phyloP scores from a whole-genome alignment of 2,888 invertebrate species.

The Drosophila neotestacea region DNA sequence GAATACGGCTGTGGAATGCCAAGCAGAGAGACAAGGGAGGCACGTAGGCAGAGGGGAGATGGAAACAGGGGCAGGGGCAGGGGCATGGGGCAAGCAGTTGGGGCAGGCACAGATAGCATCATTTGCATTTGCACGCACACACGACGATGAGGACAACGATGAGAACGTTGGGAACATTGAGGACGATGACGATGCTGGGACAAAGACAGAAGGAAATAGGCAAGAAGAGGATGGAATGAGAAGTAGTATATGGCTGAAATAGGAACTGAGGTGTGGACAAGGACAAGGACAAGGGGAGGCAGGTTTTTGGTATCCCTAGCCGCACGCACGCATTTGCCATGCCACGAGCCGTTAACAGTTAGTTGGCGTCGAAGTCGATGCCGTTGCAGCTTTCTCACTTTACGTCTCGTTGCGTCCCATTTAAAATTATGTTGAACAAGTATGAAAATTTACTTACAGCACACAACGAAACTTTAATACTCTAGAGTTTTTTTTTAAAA shows the following conservation, averaged over 20 bases:
- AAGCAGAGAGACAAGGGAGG: constrained; percentile 42
- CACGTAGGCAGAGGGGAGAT: constrained; percentile 8
- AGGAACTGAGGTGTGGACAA: too few relatives aligned
- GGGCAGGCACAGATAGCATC: constrained; percentile 69
- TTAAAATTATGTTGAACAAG: constrained; percentile 75
- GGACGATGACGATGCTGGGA: not conserved
- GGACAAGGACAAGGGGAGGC: not conserved
- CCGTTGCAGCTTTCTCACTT: constrained; percentile 75
- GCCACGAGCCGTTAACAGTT: constrained; percentile 73
- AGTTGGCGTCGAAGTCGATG: constrained; percentile 58
- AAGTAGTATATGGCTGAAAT: too few relatives aligned
- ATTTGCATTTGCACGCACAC: constrained; percentile 68
- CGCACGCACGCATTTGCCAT: constrained; percentile 63
- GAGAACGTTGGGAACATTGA: not conserved
- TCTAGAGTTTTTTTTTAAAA: too few relatives aligned
- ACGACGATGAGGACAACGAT: constrained; percentile 3
- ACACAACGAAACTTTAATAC: not conserved
- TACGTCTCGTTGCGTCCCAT: constrained; percentile 81
- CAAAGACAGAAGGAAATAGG: not conserved
- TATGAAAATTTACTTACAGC: not conserved
- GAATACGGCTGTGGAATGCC: constrained; percentile 63
- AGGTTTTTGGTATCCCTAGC: constrained; percentile 32
- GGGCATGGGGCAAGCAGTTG: constrained; percentile 1
- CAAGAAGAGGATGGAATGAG: too few relatives aligned
- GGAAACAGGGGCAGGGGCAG: constrained; percentile 4